phyloP scores from a whole-genome alignment of 2,113 vertebrate species.

The Chionodraco myersi region DNA sequence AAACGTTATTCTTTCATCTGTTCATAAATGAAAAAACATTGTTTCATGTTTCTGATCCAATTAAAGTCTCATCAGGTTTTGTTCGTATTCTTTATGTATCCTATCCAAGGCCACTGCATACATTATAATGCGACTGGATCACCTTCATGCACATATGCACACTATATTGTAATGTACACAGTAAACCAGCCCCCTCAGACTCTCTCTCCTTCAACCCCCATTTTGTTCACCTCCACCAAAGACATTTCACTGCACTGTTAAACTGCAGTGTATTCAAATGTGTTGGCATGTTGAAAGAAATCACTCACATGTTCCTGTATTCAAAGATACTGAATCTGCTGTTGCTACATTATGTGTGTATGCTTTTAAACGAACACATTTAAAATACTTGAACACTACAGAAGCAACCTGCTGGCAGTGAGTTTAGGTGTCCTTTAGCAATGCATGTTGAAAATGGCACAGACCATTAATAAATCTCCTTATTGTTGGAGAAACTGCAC shows the following conservation, averaged over 20 bases:
- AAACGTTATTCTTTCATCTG: background rate
- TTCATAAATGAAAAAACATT: background rate
- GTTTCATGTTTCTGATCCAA: slow-evolving; percentile 23
- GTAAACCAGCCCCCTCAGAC: slow-evolving; percentile 47
- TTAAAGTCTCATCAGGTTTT: slow-evolving; percentile 43
- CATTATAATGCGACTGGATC: slow-evolving; percentile 65
- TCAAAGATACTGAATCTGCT: background rate
- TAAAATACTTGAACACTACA: background rate
- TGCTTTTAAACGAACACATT: background rate
- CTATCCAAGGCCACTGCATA: slow-evolving; percentile 62
- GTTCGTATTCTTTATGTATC: slow-evolving; percentile 13
- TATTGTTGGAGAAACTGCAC: background rate
- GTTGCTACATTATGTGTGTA: background rate
- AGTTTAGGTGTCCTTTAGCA: slow-evolving; percentile 1
- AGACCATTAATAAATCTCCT: background rate
- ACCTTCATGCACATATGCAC: slow-evolving; percentile 77
- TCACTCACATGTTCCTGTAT: background rate
- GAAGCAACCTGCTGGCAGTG: background rate
- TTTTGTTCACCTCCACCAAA: slow-evolving; percentile 49
- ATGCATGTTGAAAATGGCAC: background rate
- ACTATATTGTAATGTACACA: slow-evolving; percentile 61
- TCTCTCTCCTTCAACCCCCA: slow-evolving; percentile 50
- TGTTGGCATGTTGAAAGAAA: slow-evolving; percentile 3
- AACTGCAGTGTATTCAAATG: slow-evolving; percentile 40
- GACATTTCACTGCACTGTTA: slow-evolving; percentile 37